phyloP scores from a whole-genome alignment of 1,140 invertebrate genomes.

The Adelges cooleyi region DNA sequence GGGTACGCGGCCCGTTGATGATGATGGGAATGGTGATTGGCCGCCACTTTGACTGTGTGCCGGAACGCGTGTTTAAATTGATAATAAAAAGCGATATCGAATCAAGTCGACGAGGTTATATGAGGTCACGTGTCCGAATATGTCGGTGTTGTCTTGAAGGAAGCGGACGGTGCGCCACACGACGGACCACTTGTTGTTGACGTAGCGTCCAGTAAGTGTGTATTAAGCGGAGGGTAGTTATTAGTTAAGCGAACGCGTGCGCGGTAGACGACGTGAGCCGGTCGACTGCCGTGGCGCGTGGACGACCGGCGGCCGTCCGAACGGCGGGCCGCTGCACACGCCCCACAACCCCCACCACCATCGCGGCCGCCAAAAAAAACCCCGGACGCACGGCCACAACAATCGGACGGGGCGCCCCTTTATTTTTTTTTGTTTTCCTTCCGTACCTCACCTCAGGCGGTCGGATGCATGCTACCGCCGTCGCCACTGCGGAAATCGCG shows the following conservation, averaged over 20 bases:
- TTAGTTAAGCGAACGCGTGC: neutral
- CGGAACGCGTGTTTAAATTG: neutral
- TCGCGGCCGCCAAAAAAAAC: no score
- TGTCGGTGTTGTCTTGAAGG: slow-evolving; percentile 14
- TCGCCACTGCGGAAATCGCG: neutral
- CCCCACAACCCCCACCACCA: slow-evolving; percentile 13
- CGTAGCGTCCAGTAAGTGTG: neutral
- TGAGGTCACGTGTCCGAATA: neutral
- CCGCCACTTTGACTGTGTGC: slow-evolving; percentile 15
- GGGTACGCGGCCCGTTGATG: neutral
- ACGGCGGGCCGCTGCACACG: neutral
- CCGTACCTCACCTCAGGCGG: no score
- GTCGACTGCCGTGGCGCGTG: slow-evolving; percentile 21
- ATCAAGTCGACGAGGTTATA: neutral
- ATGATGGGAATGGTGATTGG: slow-evolving; percentile 2
- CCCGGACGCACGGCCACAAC: no score
- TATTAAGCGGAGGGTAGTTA: neutral
- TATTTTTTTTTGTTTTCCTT: neutral
- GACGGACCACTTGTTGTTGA: slow-evolving; percentile 2
- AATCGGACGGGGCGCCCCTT: slow-evolving; percentile 7
- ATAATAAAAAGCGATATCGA: neutral
- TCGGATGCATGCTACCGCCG: neutral
- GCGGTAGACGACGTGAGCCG: neutral
- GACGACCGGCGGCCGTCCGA: slow-evolving; percentile 8
- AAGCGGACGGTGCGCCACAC: neutral